phyloP scores from a whole-genome alignment of 2,797 vertebrate genomes.

The Sebastes paucispinis region DNA sequence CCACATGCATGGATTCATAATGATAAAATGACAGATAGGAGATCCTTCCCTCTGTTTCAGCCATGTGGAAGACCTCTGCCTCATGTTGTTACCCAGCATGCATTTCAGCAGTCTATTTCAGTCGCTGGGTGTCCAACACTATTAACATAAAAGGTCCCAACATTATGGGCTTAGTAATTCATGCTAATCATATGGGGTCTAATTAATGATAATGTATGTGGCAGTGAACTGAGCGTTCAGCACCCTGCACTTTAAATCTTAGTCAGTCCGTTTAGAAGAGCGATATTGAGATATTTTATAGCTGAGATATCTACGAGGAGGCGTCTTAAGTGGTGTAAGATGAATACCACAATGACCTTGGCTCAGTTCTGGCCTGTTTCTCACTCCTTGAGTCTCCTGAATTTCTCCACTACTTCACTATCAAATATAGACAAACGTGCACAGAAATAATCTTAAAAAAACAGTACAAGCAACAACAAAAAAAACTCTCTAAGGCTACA shows the following conservation, averaged over 20 bases:
- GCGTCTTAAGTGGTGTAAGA: not conserved
- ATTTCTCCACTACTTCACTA: not conserved
- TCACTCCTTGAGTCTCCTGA: not conserved
- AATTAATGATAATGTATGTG: slow-evolving; percentile 47
- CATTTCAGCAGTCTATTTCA: slow-evolving; percentile 63
- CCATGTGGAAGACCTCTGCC: slow-evolving; percentile 51
- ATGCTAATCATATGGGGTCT: slow-evolving; percentile 49
- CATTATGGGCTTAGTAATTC: slow-evolving; percentile 40
- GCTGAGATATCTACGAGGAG: not conserved
- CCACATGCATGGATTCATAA: slow-evolving; percentile 33
- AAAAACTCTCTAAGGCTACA: too few species aligned
- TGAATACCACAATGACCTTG: not conserved
- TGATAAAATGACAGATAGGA: slow-evolving; percentile 30
- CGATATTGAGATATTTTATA: not conserved
- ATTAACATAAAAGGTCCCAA: slow-evolving; percentile 57
- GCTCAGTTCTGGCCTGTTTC: not conserved
- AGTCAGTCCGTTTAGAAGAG: not conserved
- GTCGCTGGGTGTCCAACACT: slow-evolving; percentile 53
- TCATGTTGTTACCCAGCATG: slow-evolving; percentile 63
- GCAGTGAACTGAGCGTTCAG: slow-evolving; percentile 6
- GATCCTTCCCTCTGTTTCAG: slow-evolving; percentile 30
- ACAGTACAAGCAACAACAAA: too few species aligned
- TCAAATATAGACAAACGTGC: not conserved
- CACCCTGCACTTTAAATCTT: not conserved
- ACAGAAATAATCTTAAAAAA: too few species aligned